A percentile compares a stretch with the other conserved stretches of the same genome.
phyloP scores from a whole-genome alignment of 2,113 vertebrate genomes.

The Sander lucioperca region DNA sequence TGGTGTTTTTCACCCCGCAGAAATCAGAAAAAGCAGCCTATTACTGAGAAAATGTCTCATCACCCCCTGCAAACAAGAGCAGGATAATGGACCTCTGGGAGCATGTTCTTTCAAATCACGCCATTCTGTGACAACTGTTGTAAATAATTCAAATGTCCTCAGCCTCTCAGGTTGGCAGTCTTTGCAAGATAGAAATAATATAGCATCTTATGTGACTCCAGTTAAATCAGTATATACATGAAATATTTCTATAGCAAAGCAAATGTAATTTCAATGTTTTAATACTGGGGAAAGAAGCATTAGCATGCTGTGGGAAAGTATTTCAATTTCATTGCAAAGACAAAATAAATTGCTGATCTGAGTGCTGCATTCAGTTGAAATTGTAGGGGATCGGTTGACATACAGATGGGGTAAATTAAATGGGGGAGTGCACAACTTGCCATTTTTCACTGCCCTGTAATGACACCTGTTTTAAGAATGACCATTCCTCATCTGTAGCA shows the following conservation, averaged over 20 bases:
- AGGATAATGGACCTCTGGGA: slow-evolving; percentile 67
- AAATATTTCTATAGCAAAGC: slow-evolving; percentile 48
- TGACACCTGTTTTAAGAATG: slow-evolving; percentile 70
- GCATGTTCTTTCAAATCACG: slow-evolving; percentile 64
- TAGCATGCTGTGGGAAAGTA: slow-evolving; percentile 24
- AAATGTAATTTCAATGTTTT: slow-evolving; percentile 45
- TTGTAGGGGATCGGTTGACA: slow-evolving; percentile 50
- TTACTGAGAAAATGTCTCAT: slow-evolving; percentile 65
- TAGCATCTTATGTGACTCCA: slow-evolving; percentile 28
- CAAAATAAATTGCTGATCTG: slow-evolving; percentile 56
- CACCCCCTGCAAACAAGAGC: slow-evolving; percentile 53
- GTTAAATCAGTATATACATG: slow-evolving; percentile 32
- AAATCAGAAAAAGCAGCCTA: slow-evolving; percentile 59
- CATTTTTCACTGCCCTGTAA: slow-evolving; percentile 63
- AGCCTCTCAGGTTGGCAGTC: slow-evolving; percentile 34
- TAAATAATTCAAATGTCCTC: slow-evolving; percentile 73
- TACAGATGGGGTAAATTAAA: slow-evolving; percentile 61
- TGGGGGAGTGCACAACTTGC: slow-evolving; percentile 31
- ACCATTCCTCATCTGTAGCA: slow-evolving; percentile 51
- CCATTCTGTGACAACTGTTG: slow-evolving; percentile 53
- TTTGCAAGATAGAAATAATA: slow-evolving; percentile 37
- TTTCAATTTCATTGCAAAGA: slow-evolving; percentile 52
- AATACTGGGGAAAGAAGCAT: slow-evolving; percentile 17
- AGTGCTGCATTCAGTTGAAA: slow-evolving; percentile 46
- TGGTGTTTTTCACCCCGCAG: slow-evolving; percentile 74